Evolutionary conservation across 2,113 vertebrate genomes (phyloP), one percentile per base, ranked within the genome.

Genomic region (Nibea albiflora): DNA sequence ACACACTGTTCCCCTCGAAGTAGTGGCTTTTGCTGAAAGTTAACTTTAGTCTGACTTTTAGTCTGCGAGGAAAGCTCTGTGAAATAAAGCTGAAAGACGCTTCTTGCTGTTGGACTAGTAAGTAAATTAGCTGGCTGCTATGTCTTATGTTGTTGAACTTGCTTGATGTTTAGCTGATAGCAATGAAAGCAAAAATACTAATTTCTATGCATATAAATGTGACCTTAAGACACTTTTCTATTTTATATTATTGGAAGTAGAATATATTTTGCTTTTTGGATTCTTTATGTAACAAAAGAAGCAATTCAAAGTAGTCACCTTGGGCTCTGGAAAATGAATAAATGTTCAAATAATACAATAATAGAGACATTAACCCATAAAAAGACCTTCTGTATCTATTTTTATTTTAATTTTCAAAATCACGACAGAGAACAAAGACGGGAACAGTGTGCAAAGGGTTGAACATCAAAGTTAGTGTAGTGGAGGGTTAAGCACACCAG

Each of bases 401-500:
- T 35, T 20, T 65, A 26, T 44, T 66, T 65, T 52, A 42, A 44
- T 49, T 60, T 66, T 8, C 6, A 39, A 39, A 49, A 35, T 47
- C 10, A 47, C 44, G 53, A 70, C 16, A 73, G 5, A 28, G n/a
- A 20, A 9, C 16, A 20, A 2, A 53, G 22, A 76, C 0, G 1
- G 39, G 15, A n/a, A 42, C 5, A 24, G 12, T 56, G 47, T 26
- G 22, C 64, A 50, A 50, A 16, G 24, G 49, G 49, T 52, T 42
- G 2, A 64, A 64, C 71, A 79, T 84, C 22, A 64, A 63, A 54
- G 47, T 73, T 49, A 52, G 68, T 73, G 69, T n/a, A 44, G 22
- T 57, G n/a, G 58, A 11, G 66, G 56, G 76, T 71, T 80, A 63
- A 80, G 44, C 71, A 64, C 49, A 44, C 61, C 35, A 66, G 44